Evolutionary conservation across 1,140 invertebrate species (phyloP).

Genomic region (Papilio helenus): DNA sequence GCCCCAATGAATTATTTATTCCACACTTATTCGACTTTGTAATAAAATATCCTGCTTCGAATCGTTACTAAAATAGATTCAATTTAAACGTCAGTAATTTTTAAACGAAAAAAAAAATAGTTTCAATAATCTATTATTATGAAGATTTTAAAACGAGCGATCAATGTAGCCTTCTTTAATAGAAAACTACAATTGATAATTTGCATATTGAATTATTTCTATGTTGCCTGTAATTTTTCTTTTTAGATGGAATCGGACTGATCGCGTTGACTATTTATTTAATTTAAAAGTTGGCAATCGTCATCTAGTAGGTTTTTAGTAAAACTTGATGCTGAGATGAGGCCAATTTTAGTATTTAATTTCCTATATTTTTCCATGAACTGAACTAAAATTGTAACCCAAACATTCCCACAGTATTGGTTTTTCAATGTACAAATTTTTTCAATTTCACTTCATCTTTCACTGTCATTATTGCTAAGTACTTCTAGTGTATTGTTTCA

Average conservation of each 20-base stretch:
- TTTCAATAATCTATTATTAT: slow-evolving; percentile 44
- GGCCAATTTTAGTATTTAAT: slow-evolving; percentile 54
- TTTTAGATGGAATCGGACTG: slow-evolving; percentile 45
- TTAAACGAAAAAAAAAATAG: slow-evolving; percentile 41
- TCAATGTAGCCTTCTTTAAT: slow-evolving; percentile 72
- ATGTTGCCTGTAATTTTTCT: slow-evolving; percentile 42
- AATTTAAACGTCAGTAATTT: slow-evolving; percentile 35
- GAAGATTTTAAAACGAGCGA: slow-evolving; percentile 39
- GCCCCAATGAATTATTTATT: slow-evolving; percentile 31
- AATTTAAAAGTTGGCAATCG: slow-evolving; percentile 53
- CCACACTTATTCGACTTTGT: slow-evolving; percentile 29
- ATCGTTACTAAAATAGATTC: slow-evolving; percentile 22
- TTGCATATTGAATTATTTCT: slow-evolving; percentile 35
- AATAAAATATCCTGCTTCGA: slow-evolving; percentile 19
- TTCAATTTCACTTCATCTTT: slow-evolving; percentile 44
- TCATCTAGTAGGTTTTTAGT: slow-evolving; percentile 78
- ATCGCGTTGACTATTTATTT: slow-evolving; percentile 50
- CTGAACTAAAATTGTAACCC: slow-evolving; percentile 46
- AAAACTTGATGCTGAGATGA: slow-evolving; percentile 77
- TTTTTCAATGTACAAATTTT: slow-evolving; percentile 57
- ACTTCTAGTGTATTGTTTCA: slow-evolving; percentile 34
- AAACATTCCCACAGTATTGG: slow-evolving; percentile 56
- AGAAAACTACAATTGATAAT: slow-evolving; percentile 71
- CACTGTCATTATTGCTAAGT: slow-evolving; percentile 30
- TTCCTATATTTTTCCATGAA: slow-evolving; percentile 40